Base-by-base conservation (phyloP, 2,888 invertebrate genomes). In the Nephrotoma guestfalica region DNA sequence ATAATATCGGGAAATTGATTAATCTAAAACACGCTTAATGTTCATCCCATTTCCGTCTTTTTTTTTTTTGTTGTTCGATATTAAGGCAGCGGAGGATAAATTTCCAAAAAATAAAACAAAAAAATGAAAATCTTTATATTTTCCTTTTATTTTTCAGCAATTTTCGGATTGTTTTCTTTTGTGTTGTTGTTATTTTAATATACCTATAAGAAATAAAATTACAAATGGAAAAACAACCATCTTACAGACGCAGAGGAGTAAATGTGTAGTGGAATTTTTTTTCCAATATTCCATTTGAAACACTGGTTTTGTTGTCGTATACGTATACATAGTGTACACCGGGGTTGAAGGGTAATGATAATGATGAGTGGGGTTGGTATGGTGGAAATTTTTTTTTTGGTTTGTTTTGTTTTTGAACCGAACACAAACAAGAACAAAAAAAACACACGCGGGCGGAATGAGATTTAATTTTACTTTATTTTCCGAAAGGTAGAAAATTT, bases 1-100 rank as follows among this genome's bases (percentile, higher is more conserved):
- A 71, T 71, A 71, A 71, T 71, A 71, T 71, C 71, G 84, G 84
- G 84, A 84, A 84, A 84, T 84, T 84, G 84, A 84, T 84, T 84
- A 84, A 84, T 42, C 84, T 41, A 84, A 41, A 84, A 42, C 84
- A 84, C 84, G 84, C 84, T 42, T 84, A 84, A 71, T 71, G 18
- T 71, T 71, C 71, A 71, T 71, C 71, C 71, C 71, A 30, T 71
- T 71, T 71, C 71, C 71, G 30, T 71, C 30, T 30, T 30, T 30
- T 71, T 18, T 71, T 71, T 30, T 71, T 9, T 71, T 71, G 18
- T 71, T 57, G 13, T 47, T 18, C 18, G 6, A 18, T 57, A 57
- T 57, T 5, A 2, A 15, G 30, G 71, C 71, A 71, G 30, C 30
- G 30, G 30, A 71, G 71, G 71, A 71, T 71, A 71, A 30, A 71